Evolutionary conservation across 2,888 invertebrate species (phyloP).

Genomic region (Timema cristinae): DNA sequence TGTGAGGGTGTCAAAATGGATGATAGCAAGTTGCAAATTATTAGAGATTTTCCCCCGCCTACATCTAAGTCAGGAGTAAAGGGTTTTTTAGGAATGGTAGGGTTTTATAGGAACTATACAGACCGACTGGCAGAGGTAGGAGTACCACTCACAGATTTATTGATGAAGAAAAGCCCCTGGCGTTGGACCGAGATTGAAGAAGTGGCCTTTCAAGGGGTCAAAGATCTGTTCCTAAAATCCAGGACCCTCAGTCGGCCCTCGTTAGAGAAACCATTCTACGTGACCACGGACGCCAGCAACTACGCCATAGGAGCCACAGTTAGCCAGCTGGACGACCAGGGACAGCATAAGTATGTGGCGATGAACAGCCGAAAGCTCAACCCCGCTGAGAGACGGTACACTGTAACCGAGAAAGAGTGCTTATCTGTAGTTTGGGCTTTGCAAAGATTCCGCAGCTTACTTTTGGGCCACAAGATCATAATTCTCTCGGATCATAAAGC

Average conservation of each 20-base stretch:
- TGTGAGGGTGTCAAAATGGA: too few relatives aligned
- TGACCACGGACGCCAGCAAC: conserved; percentile 31
- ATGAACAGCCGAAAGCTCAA: not conserved
- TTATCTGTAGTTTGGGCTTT: conserved; percentile 7
- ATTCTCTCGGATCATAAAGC: not conserved
- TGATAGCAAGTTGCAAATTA: too few relatives aligned
- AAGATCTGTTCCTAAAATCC: not conserved
- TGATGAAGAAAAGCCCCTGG: too few relatives aligned
- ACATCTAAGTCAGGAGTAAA: too few relatives aligned
- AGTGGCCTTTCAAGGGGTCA: not conserved
- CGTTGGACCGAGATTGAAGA: too few relatives aligned
- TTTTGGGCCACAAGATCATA: not conserved
- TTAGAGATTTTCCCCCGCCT: too few relatives aligned
- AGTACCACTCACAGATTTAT: too few relatives aligned
- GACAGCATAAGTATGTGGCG: not conserved
- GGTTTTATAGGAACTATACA: too few relatives aligned
- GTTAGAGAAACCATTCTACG: conserved; percentile 26
- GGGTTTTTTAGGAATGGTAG: too few relatives aligned
- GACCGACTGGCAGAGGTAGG: too few relatives aligned
- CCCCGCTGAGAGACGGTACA: not conserved
- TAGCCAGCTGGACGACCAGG: conserved; percentile 12
- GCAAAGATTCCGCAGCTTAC: not conserved
- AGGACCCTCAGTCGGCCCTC: conserved; percentile 30
- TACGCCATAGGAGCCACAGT: conserved; percentile 29
- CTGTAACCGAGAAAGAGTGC: conserved; percentile 1